Percentiles rank a stretch among this genome's conserved stretches.
phyloP scores from a whole-genome alignment of 1,140 invertebrate species.

The Bilobella aurantiaca region DNA sequence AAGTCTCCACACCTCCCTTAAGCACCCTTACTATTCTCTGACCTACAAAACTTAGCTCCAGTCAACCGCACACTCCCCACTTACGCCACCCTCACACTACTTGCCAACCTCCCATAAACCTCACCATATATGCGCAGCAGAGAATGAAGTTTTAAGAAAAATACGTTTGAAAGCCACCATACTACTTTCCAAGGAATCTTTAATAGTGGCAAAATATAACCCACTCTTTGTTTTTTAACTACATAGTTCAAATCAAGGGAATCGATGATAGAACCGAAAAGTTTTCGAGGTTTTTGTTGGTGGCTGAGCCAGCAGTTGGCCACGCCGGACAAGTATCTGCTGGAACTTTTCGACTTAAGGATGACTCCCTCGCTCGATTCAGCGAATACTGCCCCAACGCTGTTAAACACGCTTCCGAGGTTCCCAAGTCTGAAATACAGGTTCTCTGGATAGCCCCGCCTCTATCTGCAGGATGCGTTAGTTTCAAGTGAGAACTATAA shows the following conservation, averaged over 20 bases:
- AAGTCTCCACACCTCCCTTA: no score
- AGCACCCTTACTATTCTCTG: no score
- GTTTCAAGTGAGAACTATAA: slow-evolving; percentile 42
- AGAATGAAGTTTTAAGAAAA: no score
- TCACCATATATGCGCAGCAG: no score
- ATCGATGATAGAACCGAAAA: slow-evolving; percentile 43
- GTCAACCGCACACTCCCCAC: no score
- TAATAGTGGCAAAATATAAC: no score
- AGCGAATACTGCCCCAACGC: slow-evolving; percentile 46
- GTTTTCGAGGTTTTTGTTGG: slow-evolving; percentile 46
- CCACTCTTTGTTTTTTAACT: no score
- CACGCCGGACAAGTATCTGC: slow-evolving; percentile 29
- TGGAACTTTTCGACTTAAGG: slow-evolving; percentile 39
- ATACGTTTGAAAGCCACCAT: no score
- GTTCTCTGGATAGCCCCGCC: slow-evolving; percentile 48
- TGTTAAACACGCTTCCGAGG: slow-evolving; percentile 45
- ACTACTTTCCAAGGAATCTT: no score
- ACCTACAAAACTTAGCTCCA: no score
- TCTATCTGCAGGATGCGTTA: slow-evolving; percentile 44
- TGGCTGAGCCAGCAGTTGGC: slow-evolving; percentile 38
- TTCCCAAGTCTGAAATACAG: slow-evolving; percentile 47
- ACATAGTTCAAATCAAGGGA: slow-evolving; percentile 41
- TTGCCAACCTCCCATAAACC: no score
- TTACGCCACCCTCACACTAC: no score
- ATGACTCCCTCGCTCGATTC: slow-evolving; percentile 42